Percentiles rank a stretch among this genome's conserved stretches.
Conservation (phyloP, 2,113 vertebrate genomes). For the Probosciger aterrimus region DNA sequence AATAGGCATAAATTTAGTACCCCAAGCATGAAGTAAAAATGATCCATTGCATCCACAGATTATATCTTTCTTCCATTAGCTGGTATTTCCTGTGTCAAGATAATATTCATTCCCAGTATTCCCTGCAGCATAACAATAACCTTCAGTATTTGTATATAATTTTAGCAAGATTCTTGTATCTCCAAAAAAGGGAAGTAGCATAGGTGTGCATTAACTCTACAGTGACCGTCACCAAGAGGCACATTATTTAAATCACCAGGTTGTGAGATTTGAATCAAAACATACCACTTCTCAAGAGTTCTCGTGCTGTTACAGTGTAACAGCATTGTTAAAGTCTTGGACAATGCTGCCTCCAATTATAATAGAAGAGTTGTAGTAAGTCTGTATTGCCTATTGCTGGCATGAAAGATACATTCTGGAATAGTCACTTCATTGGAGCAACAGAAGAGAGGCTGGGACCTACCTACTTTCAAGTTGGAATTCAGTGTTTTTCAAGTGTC, state of each 20-base stretch:
- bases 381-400: neutral
- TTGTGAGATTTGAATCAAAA: neutral
- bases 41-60: neutral
- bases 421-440: neutral
- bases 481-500: neutral
- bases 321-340: neutral
- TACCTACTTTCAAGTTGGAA: neutral
- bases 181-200: neutral
- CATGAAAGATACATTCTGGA: neutral
- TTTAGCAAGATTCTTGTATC: neutral
- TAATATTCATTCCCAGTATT: neutral
- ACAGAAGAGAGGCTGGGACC: neutral
- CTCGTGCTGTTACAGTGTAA: neutral
- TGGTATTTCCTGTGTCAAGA: neutral
- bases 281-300: neutral
- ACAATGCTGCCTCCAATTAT: neutral
- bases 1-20: slow-evolving; percentile 16
- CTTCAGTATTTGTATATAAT: neutral
- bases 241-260: neutral
- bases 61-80: neutral
- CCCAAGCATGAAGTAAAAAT: neutral
- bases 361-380: neutral
- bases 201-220: neutral
- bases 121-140: neutral
- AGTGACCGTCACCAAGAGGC: neutral